phyloP scores from a whole-genome alignment of 2,113 vertebrate species.

The Myocastor coypus region DNA sequence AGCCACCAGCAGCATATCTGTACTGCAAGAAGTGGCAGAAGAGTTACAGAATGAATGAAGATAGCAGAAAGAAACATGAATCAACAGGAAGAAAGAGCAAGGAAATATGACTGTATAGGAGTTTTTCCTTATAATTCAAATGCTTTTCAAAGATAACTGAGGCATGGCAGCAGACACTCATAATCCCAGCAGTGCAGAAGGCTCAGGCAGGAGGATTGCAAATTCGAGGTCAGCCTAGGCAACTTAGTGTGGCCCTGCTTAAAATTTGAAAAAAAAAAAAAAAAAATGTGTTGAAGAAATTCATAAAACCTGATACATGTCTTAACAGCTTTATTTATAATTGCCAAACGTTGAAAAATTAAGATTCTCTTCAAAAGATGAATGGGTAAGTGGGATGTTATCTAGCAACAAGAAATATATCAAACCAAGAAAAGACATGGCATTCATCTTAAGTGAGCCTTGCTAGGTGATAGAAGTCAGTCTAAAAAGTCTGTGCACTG shows the following conservation, averaged over 20 bases:
- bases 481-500: background rate
- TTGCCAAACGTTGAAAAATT: background rate
- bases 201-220: background rate
- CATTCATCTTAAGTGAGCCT: background rate
- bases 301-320: background rate
- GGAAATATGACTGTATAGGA: background rate
- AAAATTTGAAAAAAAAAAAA: background rate
- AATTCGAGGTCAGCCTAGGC: background rate
- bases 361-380: background rate
- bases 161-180: background rate
- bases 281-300: background rate
- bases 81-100: background rate
- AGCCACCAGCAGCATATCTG: background rate
- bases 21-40: background rate
- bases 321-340: background rate
- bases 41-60: background rate
- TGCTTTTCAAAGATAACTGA: background rate
- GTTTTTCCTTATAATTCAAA: background rate
- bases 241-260: background rate
- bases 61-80: background rate
- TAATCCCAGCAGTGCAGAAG: background rate
- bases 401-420: background rate
- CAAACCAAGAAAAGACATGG: background rate
- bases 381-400: background rate
- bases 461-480: background rate